Evolutionary conservation across 2,797 vertebrate species (phyloP).

Genomic region (Helostoma temminkii): DNA sequence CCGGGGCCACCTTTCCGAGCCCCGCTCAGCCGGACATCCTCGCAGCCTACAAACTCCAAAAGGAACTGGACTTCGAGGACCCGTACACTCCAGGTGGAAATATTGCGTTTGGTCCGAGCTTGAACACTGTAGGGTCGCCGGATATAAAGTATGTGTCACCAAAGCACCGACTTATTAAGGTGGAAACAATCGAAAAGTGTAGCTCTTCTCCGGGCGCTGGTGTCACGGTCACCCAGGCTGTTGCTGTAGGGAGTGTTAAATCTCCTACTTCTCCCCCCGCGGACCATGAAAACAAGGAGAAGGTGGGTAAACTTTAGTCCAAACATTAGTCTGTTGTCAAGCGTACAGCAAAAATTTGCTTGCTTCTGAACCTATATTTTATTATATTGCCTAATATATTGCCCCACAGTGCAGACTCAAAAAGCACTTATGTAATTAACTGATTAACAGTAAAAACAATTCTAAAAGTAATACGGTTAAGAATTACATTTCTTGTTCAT

Average conservation of each 20-base stretch:
- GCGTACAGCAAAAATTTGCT: conserved; percentile 1
- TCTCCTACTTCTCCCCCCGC: conserved; percentile 83
- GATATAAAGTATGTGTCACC: conserved; percentile 90
- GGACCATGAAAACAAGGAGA: conserved; percentile 86
- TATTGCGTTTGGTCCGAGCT: conserved; percentile 75
- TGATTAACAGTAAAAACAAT: too few relatives aligned
- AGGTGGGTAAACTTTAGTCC: conserved; percentile 79
- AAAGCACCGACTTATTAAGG: conserved; percentile 92
- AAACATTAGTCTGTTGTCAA: neutral
- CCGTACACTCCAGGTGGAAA: conserved; percentile 89
- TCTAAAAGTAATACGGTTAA: too few relatives aligned
- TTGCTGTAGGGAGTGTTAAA: conserved; percentile 73
- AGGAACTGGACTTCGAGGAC: conserved; percentile 96
- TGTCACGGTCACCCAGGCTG: conserved; percentile 74
- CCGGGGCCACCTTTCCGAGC: conserved; percentile 78
- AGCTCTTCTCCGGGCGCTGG: conserved; percentile 80
- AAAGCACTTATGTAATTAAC: too few relatives aligned
- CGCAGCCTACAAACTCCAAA: conserved; percentile 94
- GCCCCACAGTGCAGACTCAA: too few relatives aligned
- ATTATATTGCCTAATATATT: too few relatives aligned
- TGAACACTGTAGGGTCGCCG: conserved; percentile 78
- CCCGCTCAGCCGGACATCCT: conserved; percentile 93
- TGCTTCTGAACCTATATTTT: neutral
- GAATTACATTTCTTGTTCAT: too few relatives aligned
- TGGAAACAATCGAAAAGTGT: conserved; percentile 87